A percentile compares a stretch with the other conserved stretches of the same genome.
Conservation (phyloP, 2,888 invertebrate species). For the Habroteleia sp. region DNA sequence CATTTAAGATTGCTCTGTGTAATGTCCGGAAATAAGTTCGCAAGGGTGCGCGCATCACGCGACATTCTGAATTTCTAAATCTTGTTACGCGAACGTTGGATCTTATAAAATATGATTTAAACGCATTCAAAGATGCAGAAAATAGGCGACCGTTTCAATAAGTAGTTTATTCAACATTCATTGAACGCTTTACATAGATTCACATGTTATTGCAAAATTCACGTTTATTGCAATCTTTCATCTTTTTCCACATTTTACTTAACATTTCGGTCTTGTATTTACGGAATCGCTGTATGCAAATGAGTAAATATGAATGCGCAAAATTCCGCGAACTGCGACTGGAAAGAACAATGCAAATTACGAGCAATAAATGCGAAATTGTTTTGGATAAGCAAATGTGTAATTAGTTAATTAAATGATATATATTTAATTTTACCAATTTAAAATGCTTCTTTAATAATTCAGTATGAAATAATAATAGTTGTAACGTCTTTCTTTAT, state of each 20-base stretch:
- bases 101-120: conserved; percentile 48
- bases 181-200: conserved; percentile 3
- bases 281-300: too few relatives aligned
- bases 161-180: conserved; percentile 23
- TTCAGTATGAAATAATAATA: too few relatives aligned
- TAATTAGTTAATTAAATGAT: too few relatives aligned
- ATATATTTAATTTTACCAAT: too few relatives aligned
- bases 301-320: too few relatives aligned
- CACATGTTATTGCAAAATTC: conserved; percentile 12
- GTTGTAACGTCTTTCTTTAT: too few relatives aligned
- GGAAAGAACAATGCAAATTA: too few relatives aligned
- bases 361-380: too few relatives aligned
- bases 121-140: conserved; percentile 37
- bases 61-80: conserved; percentile 32
- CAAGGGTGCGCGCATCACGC: conserved; percentile 1
- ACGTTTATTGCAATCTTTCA: conserved; percentile 9
- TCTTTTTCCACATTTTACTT: conserved; percentile 1
- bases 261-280: conserved; percentile 1
- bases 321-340: too few relatives aligned
- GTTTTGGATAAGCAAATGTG: too few relatives aligned
- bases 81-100: conserved; percentile 30
- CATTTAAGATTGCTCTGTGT: conserved; percentile 10
- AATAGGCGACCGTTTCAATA: conserved; percentile 33
- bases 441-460: too few relatives aligned
- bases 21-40: conserved; percentile 42